A percentile compares a stretch with the other conserved stretches of the same genome.
phyloP scores from a whole-genome alignment of 2,797 vertebrate genomes.

The Trematomus bernacchii region DNA sequence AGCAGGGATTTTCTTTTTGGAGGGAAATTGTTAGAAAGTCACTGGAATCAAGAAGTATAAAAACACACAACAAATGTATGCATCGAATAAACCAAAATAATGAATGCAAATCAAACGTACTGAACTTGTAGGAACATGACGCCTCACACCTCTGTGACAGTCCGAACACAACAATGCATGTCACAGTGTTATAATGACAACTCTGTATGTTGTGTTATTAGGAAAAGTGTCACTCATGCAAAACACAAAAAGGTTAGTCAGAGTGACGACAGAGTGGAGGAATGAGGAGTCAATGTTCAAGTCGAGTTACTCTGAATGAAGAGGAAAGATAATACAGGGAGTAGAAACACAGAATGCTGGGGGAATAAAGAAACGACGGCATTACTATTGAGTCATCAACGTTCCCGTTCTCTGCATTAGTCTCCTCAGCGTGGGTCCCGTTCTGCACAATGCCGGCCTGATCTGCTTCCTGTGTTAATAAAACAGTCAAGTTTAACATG shows the following conservation, averaged over 20 bases:
- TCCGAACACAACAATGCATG: constrained; percentile 20
- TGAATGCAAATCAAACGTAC: constrained; percentile 21
- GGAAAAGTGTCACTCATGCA: constrained; percentile 51
- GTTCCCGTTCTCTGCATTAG: constrained; percentile 57
- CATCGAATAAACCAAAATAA: neutral
- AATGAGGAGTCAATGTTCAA: constrained; percentile 30
- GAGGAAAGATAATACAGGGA: constrained; percentile 34
- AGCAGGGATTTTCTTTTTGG: neutral
- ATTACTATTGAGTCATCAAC: constrained; percentile 80
- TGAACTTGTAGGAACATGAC: neutral
- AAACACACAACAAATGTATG: neutral
- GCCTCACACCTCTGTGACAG: constrained; percentile 2
- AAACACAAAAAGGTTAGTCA: constrained; percentile 44
- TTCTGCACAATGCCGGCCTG: constrained; percentile 82
- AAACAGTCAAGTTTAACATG: constrained; percentile 64
- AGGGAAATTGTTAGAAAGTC: constrained; percentile 25
- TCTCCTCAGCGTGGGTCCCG: constrained; percentile 72
- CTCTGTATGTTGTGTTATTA: constrained; percentile 24
- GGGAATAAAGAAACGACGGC: constrained; percentile 27
- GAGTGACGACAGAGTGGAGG: constrained; percentile 17
- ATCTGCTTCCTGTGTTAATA: constrained; percentile 78
- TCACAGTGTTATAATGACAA: constrained; percentile 10
- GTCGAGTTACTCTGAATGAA: constrained; percentile 29
- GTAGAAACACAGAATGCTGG: constrained; percentile 52
- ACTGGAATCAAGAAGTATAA: constrained; percentile 1